Base-by-base conservation (phyloP, 2,888 invertebrate species). In the Synanthedon vespiformis region DNA sequence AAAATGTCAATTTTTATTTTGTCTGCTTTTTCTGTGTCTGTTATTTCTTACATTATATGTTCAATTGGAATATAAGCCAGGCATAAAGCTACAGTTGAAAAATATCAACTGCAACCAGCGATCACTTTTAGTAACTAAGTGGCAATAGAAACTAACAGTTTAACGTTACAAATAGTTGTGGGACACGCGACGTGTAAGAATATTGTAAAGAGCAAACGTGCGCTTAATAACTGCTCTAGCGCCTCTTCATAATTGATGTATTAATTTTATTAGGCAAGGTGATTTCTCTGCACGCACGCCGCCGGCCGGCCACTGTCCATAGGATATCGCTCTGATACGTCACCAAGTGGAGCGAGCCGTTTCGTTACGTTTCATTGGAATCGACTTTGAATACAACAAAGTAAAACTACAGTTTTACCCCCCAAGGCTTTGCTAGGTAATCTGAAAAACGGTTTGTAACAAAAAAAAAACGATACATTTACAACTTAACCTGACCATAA, bases 271-370 rank as follows among this genome's bases (percentile, higher is more conserved):
- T 57, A 14, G 44, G 13, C 56, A 56, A 53, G 52, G 56, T 56
- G 60, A 64, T 61, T 62, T 63, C 61, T 56, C 60, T 55, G 55
- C 57, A 53, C 47, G 56, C 62, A 61, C 53, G 64, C 58, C 47
- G 56, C 62, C 60, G 52, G 64, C 58, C 57, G 57, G 62, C 34
- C 34, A 34, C 6, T 34, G 44, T 14, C 14, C 3, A 44, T 14
- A 14, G 6, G 44, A 44, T 64, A 65, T 56, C 59, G 66, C 62
- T 68, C 65, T 61, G 55, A 65, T 64, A 65, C 64, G 57, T 66
- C 63, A 62, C 61, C 56, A 68, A 68, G 59, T 70, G 61, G 70
- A 70, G 62, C 68, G 63, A 56, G 51, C 57, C 58, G 66, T 64
- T 55, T 57, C 62, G 60, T 64, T 55, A 57, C 62, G 60, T 61